Evolutionary conservation across 92 coral and sea anemone species (phyloP).

Genomic region (Porites rus): DNA sequence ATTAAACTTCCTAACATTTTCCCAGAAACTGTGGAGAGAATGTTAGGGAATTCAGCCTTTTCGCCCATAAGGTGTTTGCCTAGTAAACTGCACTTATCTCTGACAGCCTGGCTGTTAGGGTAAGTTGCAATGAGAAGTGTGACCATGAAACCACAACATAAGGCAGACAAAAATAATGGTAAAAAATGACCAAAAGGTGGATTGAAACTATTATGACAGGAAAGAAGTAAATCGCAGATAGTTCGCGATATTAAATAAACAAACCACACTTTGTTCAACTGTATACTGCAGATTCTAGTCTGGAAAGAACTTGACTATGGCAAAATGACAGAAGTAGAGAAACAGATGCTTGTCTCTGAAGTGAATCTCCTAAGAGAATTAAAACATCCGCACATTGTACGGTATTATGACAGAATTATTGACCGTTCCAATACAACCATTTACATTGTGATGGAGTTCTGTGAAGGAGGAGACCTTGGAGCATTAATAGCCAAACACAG

Average conservation of each 20-base stretch:
- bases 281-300: constrained; percentile 76
- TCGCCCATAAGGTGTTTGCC: too few relatives aligned
- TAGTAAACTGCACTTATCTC: too few relatives aligned
- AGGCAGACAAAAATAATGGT: too few relatives aligned
- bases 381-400: constrained; percentile 96
- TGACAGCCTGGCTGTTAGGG: too few relatives aligned
- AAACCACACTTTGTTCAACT: background rate
- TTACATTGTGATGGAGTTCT: constrained; percentile 95
- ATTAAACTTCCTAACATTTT: too few relatives aligned
- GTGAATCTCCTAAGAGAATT: constrained; percentile 96
- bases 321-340: constrained; percentile 93
- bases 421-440: constrained; percentile 93
- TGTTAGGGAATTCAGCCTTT: too few relatives aligned
- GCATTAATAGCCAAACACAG: constrained; percentile 86
- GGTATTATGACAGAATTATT: constrained; percentile 93
- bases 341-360: constrained; percentile 98
- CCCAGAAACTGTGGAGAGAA: too few relatives aligned
- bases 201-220: too few relatives aligned
- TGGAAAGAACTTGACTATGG: constrained; percentile 99
- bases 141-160: too few relatives aligned
- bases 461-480: constrained; percentile 96
- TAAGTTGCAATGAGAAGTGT: too few relatives aligned
- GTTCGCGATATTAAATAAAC: background rate
- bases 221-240: too few relatives aligned
- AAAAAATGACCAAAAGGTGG: too few relatives aligned